phyloP scores from a whole-genome alignment of 2,888 invertebrate genomes.

The Thymelicus acteon region DNA sequence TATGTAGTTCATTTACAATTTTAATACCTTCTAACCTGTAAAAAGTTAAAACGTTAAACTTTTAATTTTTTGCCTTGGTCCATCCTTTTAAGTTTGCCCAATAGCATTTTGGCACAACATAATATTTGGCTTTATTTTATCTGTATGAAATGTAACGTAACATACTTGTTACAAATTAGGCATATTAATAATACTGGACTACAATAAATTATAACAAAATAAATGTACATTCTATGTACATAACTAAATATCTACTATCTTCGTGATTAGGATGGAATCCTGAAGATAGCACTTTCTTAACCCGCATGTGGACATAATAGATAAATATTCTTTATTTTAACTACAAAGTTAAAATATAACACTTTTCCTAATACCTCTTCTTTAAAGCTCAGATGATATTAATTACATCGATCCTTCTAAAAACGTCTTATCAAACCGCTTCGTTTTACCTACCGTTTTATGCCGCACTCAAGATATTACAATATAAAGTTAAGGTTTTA shows the following conservation, averaged over 20 bases:
- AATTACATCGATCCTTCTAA: slow-evolving; percentile 20
- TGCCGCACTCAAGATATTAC: not conserved
- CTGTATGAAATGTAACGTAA: not conserved
- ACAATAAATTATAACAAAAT: not conserved
- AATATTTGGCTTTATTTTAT: slow-evolving; percentile 12
- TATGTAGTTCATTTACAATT: slow-evolving; percentile 4
- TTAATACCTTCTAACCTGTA: slow-evolving; percentile 11
- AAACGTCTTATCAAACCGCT: slow-evolving; percentile 18
- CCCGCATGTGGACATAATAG: not conserved
- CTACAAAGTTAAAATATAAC: slow-evolving; percentile 3
- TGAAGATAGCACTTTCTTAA: not conserved
- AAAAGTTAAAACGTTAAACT: slow-evolving; percentile 14
- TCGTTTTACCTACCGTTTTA: not conserved
- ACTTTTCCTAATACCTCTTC: slow-evolving; percentile 9
- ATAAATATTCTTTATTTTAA: not conserved
- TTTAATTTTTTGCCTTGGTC: slow-evolving; percentile 17
- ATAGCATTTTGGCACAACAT: slow-evolving; percentile 22
- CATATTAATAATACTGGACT: no score
- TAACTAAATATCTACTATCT: slow-evolving; percentile 4
- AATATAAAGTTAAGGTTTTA: not conserved
- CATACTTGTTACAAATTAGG: no score
- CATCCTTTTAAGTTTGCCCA: not conserved
- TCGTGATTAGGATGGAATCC: not conserved
- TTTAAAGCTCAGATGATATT: slow-evolving; percentile 26
- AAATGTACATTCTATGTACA: not conserved